Percentiles rank a stretch among this genome's conserved stretches.
Conservation (phyloP, 2,797 vertebrate species). For the Delichon dasypus region DNA sequence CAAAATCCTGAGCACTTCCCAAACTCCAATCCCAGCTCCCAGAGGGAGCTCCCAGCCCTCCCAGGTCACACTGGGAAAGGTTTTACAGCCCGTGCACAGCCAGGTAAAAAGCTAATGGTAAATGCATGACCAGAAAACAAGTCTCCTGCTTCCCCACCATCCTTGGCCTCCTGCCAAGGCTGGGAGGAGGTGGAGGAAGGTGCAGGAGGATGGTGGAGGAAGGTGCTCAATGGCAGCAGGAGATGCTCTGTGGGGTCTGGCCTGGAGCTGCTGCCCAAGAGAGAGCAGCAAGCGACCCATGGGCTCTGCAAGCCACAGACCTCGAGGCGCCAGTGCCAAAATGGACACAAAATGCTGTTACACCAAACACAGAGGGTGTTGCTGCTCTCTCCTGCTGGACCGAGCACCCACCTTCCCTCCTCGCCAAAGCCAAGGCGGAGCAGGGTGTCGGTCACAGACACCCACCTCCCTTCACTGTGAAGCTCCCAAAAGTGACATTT, state of each 20-base stretch:
- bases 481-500: background rate
- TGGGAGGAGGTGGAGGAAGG: background rate
- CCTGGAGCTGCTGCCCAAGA: accelerated
- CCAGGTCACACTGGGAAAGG: too few relatives aligned
- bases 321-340: background rate
- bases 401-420: background rate
- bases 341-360: accelerated
- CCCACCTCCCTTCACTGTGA: too few relatives aligned
- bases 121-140: background rate
- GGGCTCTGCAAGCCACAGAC: background rate
- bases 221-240: accelerated
- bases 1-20: background rate
- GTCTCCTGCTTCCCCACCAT: background rate
- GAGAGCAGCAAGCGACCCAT: background rate
- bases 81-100: accelerated
- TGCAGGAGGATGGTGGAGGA: background rate
- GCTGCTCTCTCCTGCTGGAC: background rate
- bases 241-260: background rate
- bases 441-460: background rate
- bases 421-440: background rate
- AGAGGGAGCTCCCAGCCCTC: background rate
- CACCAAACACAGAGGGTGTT: background rate
- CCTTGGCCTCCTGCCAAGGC: background rate
- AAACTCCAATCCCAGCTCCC: background rate
- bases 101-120: background rate